Percentiles rank a stretch among this genome's conserved stretches.
Conservation (phyloP, 2,888 invertebrate species). For the Drosophila algonquin region DNA sequence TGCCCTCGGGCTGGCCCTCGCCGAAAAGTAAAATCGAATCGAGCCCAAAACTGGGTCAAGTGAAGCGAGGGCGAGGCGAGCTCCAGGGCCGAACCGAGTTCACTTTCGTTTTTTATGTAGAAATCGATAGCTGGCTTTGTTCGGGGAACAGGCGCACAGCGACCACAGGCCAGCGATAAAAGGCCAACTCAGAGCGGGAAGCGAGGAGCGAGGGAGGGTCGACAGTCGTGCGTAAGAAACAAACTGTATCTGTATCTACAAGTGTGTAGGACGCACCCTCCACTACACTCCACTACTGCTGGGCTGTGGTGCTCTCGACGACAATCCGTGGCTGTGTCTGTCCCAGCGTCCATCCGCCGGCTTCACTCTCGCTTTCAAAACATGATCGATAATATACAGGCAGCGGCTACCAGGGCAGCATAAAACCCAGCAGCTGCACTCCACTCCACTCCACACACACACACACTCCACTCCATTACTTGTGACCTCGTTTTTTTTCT, state of each 20-base stretch:
- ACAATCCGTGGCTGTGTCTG: background rate
- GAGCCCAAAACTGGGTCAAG: conserved; percentile 58
- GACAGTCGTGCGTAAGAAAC: conserved; percentile 15
- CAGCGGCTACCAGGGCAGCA: conserved; percentile 74
- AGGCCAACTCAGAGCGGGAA: background rate
- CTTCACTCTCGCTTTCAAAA: conserved; percentile 80
- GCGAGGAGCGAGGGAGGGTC: background rate
- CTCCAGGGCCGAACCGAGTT: conserved; percentile 32
- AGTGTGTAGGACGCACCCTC: conserved; percentile 6
- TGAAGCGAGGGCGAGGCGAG: conserved; percentile 29
- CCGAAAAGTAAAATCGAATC: conserved; percentile 3
- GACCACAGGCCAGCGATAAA: conserved; percentile 7
- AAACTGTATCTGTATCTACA: conserved; percentile 39
- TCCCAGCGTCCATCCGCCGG: conserved; percentile 25
- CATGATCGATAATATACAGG: conserved; percentile 82
- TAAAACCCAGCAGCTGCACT: conserved; percentile 44
- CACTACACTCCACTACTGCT: background rate
- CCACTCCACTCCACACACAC: conserved; percentile 12
- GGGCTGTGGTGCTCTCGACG: no score
- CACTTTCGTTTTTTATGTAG: conserved; percentile 82
- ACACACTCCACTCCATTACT: conserved; percentile 41
- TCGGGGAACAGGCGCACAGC: conserved; percentile 70
- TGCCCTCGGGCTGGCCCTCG: background rate
- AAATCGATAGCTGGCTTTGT: conserved; percentile 81
- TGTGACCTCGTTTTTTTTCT: conserved; percentile 53